Percentiles rank a stretch among this genome's conserved stretches.
These are phyloP conservation scores for Celastrina argiolus DNA, from an alignment of 2,888 invertebrate genomes.

Conservation along the genomic window DNA sequence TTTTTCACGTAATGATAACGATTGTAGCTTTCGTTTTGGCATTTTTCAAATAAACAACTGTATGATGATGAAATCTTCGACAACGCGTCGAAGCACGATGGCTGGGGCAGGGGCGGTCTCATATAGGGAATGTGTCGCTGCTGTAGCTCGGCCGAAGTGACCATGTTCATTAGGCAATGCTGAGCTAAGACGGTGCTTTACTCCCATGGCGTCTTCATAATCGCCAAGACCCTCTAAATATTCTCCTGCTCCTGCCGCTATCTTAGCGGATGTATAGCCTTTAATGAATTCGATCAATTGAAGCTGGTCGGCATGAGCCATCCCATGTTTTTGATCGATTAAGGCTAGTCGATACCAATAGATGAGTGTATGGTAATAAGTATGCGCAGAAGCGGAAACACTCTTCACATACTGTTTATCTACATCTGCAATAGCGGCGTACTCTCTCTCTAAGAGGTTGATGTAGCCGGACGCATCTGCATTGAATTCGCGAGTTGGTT, in stretches of 20 bases:
- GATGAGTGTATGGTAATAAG: conserved; percentile 26
- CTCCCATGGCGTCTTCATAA: neutral
- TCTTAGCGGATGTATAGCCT: neutral
- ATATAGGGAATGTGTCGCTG: neutral
- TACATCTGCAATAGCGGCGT: too few species aligned
- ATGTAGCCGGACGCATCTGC: too few species aligned
- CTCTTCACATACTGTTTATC: too few species aligned
- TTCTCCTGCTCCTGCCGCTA: conserved; percentile 6
- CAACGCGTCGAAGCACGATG: neutral
- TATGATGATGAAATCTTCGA: neutral
- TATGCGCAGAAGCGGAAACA: conserved; percentile 30
- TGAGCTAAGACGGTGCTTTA: neutral
- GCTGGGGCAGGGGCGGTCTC: neutral
- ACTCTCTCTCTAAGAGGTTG: too few species aligned
- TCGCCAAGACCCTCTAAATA: conserved; percentile 13
- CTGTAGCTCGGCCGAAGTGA: neutral
- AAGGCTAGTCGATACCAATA: conserved; percentile 25
- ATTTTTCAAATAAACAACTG: too few species aligned
- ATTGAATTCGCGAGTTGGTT: too few species aligned
- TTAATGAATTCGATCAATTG: neutral
- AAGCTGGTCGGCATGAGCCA: neutral
- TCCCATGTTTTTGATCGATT: too few species aligned
- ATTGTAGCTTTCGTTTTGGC: too few species aligned
- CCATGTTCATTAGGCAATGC: neutral
- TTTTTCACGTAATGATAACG: too few species aligned